Evolutionary conservation across 2,888 invertebrate genomes (phyloP).

Genomic region (Aricia artaxerxes): DNA sequence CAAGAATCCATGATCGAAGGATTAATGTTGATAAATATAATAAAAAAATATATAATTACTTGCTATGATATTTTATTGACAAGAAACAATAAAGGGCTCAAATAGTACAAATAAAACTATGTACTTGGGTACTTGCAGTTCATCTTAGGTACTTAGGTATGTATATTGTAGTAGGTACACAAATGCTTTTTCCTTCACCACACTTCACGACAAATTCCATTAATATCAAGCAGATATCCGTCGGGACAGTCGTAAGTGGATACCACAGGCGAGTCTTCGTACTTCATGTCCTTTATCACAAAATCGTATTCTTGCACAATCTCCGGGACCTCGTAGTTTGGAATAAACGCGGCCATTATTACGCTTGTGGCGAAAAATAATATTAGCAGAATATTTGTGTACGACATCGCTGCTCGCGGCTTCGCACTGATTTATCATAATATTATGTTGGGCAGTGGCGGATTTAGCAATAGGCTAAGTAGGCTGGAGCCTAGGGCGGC

Average conservation of each 20-base stretch:
- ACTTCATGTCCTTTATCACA: conserved; percentile 48
- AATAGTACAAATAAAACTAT: no score
- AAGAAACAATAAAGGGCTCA: no score
- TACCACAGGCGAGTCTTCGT: conserved; percentile 56
- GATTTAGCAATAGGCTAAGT: no score
- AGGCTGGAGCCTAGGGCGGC: no score
- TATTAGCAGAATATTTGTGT: not conserved
- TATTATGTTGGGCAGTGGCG: no score
- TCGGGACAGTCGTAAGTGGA: conserved; percentile 48
- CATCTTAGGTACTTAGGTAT: not conserved
- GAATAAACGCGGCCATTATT: conserved; percentile 36
- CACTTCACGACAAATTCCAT: conserved; percentile 62
- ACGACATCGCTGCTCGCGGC: not conserved
- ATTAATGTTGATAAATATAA: no score
- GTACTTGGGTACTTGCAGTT: not conserved
- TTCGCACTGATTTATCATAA: not conserved
- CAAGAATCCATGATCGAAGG: no score
- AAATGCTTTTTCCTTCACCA: conserved; percentile 50
- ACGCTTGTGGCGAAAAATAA: not conserved
- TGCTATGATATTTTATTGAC: no score
- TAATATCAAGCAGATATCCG: conserved; percentile 53
- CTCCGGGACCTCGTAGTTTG: conserved; percentile 35
- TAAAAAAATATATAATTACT: no score
- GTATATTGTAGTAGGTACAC: not conserved
- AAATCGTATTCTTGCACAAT: conserved; percentile 44